Base-by-base conservation (phyloP, 2,797 vertebrate species). In the Hylomyscus alleni region DNA sequence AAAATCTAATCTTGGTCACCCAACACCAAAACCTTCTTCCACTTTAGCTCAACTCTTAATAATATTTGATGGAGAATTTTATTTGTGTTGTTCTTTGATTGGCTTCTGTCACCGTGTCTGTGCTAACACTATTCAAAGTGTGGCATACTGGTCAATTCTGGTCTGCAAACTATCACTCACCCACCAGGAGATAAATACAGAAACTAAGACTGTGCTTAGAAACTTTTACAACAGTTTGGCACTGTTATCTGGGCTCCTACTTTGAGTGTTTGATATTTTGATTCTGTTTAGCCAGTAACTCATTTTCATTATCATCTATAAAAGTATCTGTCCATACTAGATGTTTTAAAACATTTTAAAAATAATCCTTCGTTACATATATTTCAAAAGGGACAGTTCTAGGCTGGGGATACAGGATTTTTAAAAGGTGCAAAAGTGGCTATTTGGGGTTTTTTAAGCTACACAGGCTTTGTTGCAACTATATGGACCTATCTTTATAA, bases 191-290 rank as follows among this genome's bases (percentile, higher is more conserved):
- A 94, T 73, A 89, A 95, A 89, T 13, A 81, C 44, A 89, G 37
- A 95, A 93, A 83, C 54, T 67, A 65, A 95, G 58, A 72, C 44
- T 91, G 94, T 81, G 54, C 85, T 82, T 91, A 93, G 54, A 91
- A 93, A 87, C 40, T 14, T 67, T 77, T 78, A 91, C 54, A 93
- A 22, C 80, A 87, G 76, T 73, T 58, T 96, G 56, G 65, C 62
- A 85, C 37, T 65, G 19, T 65, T 91, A 76, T 87, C 34, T 47
- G 54, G 31, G 10, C 54, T 90, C 82, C 4, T 54, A 4, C 34
- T 83, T 91, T 95, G 26, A 24, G 52, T 89, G 73, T 86, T 89
- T 82, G 6, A 78, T 54, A 58, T 72, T 86, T 69, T 82, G 60
- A 60, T 82, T 95, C 77, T 90, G 15, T 60, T 84, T 95, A 91